Evolutionary conservation across 2,888 invertebrate genomes (phyloP).

Genomic region (Tenthredo amoena): DNA sequence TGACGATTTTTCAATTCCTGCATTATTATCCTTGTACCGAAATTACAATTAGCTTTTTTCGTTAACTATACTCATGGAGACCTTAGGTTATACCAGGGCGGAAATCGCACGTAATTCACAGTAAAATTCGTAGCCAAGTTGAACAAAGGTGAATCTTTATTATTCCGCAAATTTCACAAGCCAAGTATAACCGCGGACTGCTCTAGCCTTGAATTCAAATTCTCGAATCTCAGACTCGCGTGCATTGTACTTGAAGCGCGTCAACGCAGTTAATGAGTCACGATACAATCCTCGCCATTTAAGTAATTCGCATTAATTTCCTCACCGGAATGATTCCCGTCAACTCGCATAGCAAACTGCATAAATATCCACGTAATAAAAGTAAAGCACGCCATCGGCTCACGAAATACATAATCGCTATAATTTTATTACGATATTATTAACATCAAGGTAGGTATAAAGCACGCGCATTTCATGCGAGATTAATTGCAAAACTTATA

Average conservation of each 20-base stretch:
- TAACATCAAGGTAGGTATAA: neutral
- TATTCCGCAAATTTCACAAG: conserved; percentile 41
- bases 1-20: neutral
- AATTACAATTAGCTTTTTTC: neutral
- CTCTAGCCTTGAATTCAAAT: conserved; percentile 37
- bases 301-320: conserved; percentile 24
- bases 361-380: conserved; percentile 19
- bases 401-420: conserved; percentile 1
- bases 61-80: neutral
- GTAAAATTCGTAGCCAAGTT: neutral
- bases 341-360: neutral
- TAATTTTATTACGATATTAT: conserved; percentile 9
- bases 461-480: neutral
- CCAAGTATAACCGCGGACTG: neutral
- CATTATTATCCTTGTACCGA: neutral
- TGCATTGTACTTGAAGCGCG: conserved; percentile 31
- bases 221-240: conserved; percentile 29
- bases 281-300: conserved; percentile 33
- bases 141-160: conserved; percentile 13
- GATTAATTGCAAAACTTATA: neutral
- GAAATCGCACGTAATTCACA: conserved; percentile 16
- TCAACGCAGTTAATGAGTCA: conserved; percentile 43
- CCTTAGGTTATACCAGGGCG: neutral
- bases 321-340: neutral
- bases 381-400: neutral